Conservation (phyloP, 2,113 vertebrate species). For the Corythornis cristatus region DNA sequence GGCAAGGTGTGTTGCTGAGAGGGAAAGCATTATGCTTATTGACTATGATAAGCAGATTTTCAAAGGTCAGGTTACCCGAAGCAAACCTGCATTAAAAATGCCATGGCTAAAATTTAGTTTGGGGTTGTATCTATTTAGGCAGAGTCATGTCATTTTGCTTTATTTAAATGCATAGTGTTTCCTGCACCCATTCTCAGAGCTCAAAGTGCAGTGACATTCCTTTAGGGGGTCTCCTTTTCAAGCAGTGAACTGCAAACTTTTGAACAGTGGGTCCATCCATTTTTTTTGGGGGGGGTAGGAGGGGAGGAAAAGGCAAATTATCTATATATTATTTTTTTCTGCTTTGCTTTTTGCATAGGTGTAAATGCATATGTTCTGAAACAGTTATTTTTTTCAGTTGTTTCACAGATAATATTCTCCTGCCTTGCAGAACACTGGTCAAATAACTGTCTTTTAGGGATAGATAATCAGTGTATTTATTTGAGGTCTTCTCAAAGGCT, state of each 20-base stretch:
- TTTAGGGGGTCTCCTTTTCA: background rate
- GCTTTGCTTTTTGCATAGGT: background rate
- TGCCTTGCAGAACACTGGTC: background rate
- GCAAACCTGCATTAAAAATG: background rate
- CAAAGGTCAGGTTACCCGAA: conserved; percentile 14
- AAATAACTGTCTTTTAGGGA: background rate
- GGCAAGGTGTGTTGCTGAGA: background rate
- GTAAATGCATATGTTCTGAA: background rate
- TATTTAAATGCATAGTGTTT: background rate
- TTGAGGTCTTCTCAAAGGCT: background rate
- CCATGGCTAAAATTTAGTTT: background rate
- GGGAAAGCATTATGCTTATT: background rate
- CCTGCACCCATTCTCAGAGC: background rate
- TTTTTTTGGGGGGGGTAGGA: rapidly evolving
- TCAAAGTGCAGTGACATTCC: background rate
- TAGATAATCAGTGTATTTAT: background rate
- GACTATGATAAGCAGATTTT: background rate
- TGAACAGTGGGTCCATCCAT: background rate
- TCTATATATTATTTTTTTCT: background rate
- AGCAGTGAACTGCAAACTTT: background rate
- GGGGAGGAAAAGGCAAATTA: background rate
- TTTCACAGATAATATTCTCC: background rate
- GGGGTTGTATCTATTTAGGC: background rate
- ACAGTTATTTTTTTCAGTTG: background rate
- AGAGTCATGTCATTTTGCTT: background rate